Conservation (phyloP, 2,797 vertebrate genomes). For the Poeciliopsis presidionis region DNA sequence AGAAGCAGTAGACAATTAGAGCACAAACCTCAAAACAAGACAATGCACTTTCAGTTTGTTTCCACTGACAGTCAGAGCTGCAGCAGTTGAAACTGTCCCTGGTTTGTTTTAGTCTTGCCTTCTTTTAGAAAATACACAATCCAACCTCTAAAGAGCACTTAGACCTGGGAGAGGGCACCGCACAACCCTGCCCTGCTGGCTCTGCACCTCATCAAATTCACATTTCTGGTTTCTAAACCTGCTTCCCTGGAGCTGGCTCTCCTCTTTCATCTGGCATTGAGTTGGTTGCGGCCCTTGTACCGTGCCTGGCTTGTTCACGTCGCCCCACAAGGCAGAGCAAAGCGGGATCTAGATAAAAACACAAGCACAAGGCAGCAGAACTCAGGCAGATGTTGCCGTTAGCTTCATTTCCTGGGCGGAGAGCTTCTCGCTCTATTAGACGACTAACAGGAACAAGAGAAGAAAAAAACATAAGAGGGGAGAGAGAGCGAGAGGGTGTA, state of each 20-base stretch:
- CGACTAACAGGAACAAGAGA: slow-evolving; percentile 80
- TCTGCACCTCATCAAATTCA: slow-evolving; percentile 36
- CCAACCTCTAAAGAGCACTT: slow-evolving; percentile 47
- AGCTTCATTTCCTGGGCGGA: slow-evolving; percentile 87
- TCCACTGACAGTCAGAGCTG: slow-evolving; percentile 45
- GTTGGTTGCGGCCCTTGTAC: slow-evolving; percentile 45
- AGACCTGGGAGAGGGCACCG: slow-evolving; percentile 33
- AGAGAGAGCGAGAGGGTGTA: slow-evolving; percentile 52
- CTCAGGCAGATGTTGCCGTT: slow-evolving; percentile 77
- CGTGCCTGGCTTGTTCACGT: slow-evolving; percentile 58
- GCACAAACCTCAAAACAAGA: background rate
- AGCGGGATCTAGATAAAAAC: slow-evolving; percentile 40
- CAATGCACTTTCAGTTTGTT: slow-evolving; percentile 8
- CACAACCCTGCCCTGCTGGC: slow-evolving; percentile 48
- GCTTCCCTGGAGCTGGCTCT: slow-evolving; percentile 14
- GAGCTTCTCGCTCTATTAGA: slow-evolving; percentile 77
- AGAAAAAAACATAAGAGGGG: slow-evolving; percentile 42
- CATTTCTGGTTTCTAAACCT: slow-evolving; percentile 55
- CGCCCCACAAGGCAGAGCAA: slow-evolving; percentile 37
- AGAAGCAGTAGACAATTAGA: slow-evolving; percentile 23
- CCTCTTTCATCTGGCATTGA: slow-evolving; percentile 37
- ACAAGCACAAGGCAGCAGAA: slow-evolving; percentile 74
- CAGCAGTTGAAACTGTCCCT: slow-evolving; percentile 37
- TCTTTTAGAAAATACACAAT: slow-evolving; percentile 68
- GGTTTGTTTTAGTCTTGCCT: slow-evolving; percentile 62